Conservation (phyloP, 2,797 vertebrate species). For the Borostomias antarcticus region DNA sequence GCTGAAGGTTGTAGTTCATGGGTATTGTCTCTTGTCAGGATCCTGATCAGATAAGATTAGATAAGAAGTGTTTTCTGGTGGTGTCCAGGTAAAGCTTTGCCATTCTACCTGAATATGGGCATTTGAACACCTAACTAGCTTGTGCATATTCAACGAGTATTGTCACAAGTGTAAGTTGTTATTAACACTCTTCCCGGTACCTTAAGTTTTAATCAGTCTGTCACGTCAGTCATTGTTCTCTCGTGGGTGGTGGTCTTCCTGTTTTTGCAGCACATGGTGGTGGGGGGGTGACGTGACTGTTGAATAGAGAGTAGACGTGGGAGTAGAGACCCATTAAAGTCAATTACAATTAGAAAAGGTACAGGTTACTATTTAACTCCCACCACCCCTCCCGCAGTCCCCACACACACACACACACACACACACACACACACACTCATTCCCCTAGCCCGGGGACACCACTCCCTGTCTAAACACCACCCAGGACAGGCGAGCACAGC, state of each 20-base stretch:
- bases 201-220: conserved; percentile 12
- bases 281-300: neutral
- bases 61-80: no score
- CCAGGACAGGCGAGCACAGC: conserved; percentile 22
- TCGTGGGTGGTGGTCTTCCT: conserved; percentile 37
- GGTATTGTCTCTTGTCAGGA: neutral
- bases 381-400: conserved; percentile 12
- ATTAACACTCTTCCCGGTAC: no score
- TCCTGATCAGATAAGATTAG: neutral
- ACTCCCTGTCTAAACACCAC: conserved; percentile 59
- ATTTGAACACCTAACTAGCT: no score
- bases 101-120: no score
- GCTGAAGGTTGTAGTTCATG: neutral
- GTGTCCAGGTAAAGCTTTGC: no score
- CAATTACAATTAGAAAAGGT: conserved; percentile 24
- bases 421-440: conserved; percentile 22
- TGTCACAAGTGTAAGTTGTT: no score
- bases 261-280: conserved; percentile 26
- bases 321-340: neutral
- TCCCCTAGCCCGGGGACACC: conserved; percentile 54
- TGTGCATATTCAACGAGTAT: no score
- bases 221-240: conserved; percentile 48
- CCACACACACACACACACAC: conserved; percentile 24
- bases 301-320: neutral
- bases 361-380: conserved; percentile 37